Conservation (phyloP, 2,797 vertebrate genomes). For the Sparus aurata region DNA sequence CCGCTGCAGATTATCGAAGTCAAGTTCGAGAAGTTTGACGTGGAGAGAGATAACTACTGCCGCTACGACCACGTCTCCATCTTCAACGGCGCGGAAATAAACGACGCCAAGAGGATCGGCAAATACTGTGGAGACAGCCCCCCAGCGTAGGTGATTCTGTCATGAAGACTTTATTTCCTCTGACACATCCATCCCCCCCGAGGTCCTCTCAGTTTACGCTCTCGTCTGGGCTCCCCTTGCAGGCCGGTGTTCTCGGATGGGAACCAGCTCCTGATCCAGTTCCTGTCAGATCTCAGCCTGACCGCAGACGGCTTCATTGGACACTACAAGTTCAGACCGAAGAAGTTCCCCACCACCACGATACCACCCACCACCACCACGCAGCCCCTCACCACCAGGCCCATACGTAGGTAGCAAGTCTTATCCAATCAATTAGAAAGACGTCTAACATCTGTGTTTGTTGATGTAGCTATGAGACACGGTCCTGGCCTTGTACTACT, state of each 20-base stretch:
- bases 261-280: constrained; percentile 97
- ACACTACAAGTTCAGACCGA: constrained; percentile 97
- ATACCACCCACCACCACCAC: constrained; percentile 83
- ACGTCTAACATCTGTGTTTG: constrained; percentile 35
- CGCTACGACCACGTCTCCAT: constrained; percentile 96
- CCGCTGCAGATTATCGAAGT: constrained; percentile 90
- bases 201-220: constrained; percentile 33
- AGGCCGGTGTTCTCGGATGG: constrained; percentile 95
- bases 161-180: constrained; percentile 10
- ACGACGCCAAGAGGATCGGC: constrained; percentile 95
- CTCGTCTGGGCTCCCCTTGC: constrained; percentile 51
- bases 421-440: constrained; percentile 32
- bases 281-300: constrained; percentile 97
- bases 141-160: constrained; percentile 90
- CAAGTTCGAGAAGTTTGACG: constrained; percentile 99
- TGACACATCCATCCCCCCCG: not conserved
- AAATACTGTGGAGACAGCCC: constrained; percentile 98
- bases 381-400: constrained; percentile 86
- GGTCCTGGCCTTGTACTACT: constrained; percentile 14
- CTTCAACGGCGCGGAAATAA: constrained; percentile 95
- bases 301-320: constrained; percentile 98
- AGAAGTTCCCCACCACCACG: constrained; percentile 90
- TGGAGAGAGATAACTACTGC: constrained; percentile 98
- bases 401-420: constrained; percentile 85
- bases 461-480: constrained; percentile 32